Evolutionary conservation across 2,797 vertebrate genomes (phyloP), one percentile per base, ranked within the genome.

Genomic region (Cheirogaleus major): DNA sequence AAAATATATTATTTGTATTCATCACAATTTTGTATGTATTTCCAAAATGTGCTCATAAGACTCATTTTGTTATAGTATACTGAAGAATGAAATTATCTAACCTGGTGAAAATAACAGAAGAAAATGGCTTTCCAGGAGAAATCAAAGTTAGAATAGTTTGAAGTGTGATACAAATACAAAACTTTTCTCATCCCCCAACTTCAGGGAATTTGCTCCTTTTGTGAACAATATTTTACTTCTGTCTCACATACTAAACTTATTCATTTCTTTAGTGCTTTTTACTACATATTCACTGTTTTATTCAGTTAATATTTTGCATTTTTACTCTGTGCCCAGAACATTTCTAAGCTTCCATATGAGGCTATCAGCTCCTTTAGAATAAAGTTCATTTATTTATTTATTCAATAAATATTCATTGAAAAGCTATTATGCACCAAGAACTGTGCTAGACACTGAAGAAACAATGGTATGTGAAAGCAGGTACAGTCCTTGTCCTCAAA

Each of bases 61-160:
- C 1, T 20, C 13, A 63, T 18, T 73, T 85, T 79, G 2, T 10
- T 87, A 92, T 43, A 72, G 27, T 22, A 57, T 63, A 91, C 50
- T 70, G 41, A 95, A 88, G 61, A 70, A 48, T 93, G 22, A 89
- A 93, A 93, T 50, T 69, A 67, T 72, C 23, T 23, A 85, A 73
- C 41, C 18, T 80, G 17, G 17, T 57, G 5, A 82, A 79, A n/a
- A 63, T 48, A 75, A 48, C 52, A 89, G 45, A 82, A 89, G 7
- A 72, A 94, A 92, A 91, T 55, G 11, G 1, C 15, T 93, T 91
- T 83, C 30, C 15, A 67, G 48, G 5, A 72, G 35, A 80, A 76
- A 82, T 7, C 11, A 0, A 65, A 85, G 48, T 88, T 43, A 86
- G 8, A 78, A 50, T n/a, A 93, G 32, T 32, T 23, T 48, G 25